These are phyloP conservation scores for Coregonus suidteri DNA, from an alignment of 2,797 vertebrate genomes.

Conservation along the genomic window DNA sequence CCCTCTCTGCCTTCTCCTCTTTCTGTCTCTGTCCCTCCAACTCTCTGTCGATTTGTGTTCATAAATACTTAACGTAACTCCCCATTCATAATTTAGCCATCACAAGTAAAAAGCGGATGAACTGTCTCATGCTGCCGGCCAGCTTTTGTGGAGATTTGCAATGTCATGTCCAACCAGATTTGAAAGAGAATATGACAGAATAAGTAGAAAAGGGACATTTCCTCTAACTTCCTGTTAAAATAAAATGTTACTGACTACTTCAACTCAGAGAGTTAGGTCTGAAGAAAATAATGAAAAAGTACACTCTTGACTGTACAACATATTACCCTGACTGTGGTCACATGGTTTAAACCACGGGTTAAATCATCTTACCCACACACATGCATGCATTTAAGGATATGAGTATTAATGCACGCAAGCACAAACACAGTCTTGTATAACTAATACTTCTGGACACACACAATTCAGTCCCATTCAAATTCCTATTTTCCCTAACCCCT, in stretches of 20 bases:
- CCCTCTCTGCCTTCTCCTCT: constrained; percentile 19
- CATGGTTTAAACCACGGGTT: constrained; percentile 21
- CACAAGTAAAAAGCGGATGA: constrained; percentile 64
- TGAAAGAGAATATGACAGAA: constrained; percentile 36
- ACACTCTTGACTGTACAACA: neutral
- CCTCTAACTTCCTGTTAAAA: neutral
- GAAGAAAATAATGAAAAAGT: neutral
- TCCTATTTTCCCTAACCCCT: too few relatives aligned
- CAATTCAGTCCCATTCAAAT: neutral
- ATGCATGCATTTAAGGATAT: neutral
- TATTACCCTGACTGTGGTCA: neutral
- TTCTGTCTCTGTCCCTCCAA: constrained; percentile 52
- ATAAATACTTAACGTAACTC: constrained; percentile 70
- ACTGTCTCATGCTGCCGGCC: constrained; percentile 44
- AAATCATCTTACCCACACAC: constrained; percentile 14
- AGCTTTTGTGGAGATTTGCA: constrained; percentile 43
- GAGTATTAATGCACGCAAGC: too few relatives aligned
- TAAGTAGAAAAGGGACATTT: neutral
- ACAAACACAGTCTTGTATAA: neutral
- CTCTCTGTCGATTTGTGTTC: constrained; percentile 69
- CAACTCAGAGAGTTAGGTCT: neutral
- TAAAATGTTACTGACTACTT: neutral
- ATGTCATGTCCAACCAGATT: constrained; percentile 53
- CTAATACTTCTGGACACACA: neutral
- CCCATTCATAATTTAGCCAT: constrained; percentile 72